Conservation (phyloP, 2,113 vertebrate species). For the Marmota flaviventris region DNA sequence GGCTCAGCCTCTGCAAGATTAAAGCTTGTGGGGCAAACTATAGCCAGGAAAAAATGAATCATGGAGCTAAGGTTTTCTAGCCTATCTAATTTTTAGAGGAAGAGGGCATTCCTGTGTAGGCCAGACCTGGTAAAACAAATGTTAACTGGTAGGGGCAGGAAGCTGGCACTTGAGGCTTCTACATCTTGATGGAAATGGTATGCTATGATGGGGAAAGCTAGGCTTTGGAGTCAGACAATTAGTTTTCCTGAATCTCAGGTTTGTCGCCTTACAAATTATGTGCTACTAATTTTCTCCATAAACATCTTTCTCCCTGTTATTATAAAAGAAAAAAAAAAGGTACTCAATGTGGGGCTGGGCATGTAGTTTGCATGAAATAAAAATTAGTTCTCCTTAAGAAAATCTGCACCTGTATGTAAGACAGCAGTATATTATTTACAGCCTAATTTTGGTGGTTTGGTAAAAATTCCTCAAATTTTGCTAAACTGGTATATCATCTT, state of each 20-base stretch:
- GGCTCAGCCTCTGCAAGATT: background rate
- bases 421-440: slow-evolving; percentile 13
- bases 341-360: background rate
- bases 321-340: background rate
- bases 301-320: background rate
- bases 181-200: background rate
- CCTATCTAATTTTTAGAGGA: background rate
- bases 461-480: background rate
- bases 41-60: background rate
- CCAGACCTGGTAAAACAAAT: background rate
- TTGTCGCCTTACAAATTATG: background rate
- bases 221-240: background rate
- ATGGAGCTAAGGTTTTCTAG: background rate
- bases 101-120: background rate
- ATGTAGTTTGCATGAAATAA: background rate
- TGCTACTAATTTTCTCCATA: background rate
- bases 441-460: background rate
- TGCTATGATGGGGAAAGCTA: background rate
- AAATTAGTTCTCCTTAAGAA: background rate
- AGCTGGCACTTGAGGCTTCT: accelerated
- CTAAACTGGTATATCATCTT: background rate
- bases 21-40: background rate
- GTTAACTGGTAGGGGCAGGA: background rate
- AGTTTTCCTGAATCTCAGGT: background rate
- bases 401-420: background rate